phyloP scores from a whole-genome alignment of 1,140 invertebrate genomes.

The Plectrocnemia conspersa region DNA sequence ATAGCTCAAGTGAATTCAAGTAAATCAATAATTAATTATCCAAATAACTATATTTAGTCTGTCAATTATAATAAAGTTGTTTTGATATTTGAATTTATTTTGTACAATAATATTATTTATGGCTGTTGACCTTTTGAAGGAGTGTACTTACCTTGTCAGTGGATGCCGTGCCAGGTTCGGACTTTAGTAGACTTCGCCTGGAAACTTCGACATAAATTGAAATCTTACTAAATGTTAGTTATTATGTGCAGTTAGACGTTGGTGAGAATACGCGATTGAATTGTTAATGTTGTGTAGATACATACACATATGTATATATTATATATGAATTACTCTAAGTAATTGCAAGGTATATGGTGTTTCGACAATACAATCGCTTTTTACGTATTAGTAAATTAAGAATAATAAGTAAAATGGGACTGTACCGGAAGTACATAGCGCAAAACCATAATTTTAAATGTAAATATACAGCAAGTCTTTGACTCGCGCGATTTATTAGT shows the following conservation, averaged over 20 bases:
- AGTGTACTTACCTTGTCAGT: not conserved
- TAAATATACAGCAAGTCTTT: no score
- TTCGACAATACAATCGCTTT: no score
- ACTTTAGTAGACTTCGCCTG: constrained; percentile 23
- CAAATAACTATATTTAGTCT: no score
- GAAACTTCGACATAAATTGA: constrained; percentile 33
- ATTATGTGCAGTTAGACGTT: constrained; percentile 33
- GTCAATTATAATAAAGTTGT: not conserved
- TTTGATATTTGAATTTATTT: not conserved
- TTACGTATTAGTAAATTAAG: no score
- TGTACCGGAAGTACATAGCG: no score
- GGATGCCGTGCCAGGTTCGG: constrained; percentile 19
- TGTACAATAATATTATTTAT: not conserved
- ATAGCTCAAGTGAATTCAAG: no score
- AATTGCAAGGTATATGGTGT: not conserved
- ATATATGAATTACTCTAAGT: not conserved
- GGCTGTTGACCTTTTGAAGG: not conserved
- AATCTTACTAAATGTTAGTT: constrained; percentile 35
- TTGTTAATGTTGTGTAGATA: not conserved
- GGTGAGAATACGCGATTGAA: constrained; percentile 11
- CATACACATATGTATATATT: not conserved
- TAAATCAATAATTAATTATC: no score
- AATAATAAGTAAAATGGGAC: no score
- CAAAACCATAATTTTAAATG: no score
- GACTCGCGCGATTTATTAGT: no score